Percentiles rank a stretch among this genome's conserved stretches.
phyloP scores from a whole-genome alignment of 2,888 invertebrate genomes.

The Macaria notata region DNA sequence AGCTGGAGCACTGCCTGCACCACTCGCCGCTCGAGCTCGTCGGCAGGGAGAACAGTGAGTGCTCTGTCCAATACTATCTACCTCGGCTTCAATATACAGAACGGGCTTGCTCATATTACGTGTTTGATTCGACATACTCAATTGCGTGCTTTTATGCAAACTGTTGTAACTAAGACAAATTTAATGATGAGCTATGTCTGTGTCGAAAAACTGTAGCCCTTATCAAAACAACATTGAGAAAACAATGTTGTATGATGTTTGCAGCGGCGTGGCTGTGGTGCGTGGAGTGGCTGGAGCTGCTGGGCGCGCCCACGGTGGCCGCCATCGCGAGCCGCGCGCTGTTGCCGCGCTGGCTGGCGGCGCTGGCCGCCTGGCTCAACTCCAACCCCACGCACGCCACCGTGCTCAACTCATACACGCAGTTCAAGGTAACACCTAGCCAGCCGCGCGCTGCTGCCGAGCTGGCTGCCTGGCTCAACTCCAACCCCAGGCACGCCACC shows the following conservation, averaged over 20 bases:
- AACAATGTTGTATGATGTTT: constrained; percentile 18
- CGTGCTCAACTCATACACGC: constrained; percentile 84
- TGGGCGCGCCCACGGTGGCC: constrained; percentile 90
- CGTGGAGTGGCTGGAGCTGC: constrained; percentile 94
- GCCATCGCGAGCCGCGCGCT: constrained; percentile 93
- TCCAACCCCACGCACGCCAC: constrained; percentile 94
- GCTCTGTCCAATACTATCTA: no score
- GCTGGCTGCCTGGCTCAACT: constrained; percentile 98
- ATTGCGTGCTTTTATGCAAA: no score
- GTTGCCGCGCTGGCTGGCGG: constrained; percentile 96
- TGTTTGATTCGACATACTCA: no score
- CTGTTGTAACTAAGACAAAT: no score
- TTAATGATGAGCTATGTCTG: no score
- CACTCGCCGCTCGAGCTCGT: constrained; percentile 68
- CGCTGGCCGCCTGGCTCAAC: constrained; percentile 94
- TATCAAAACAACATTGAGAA: no score
- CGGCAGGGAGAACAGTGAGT: constrained; percentile 62
- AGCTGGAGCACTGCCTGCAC: constrained; percentile 87
- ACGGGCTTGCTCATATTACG: no score
- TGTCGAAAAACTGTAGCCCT: no score
- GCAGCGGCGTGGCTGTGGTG: constrained; percentile 97
- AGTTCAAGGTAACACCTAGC: constrained; percentile 83
- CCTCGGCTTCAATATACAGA: no score
- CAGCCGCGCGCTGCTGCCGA: constrained; percentile 95
- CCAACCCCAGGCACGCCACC: constrained; percentile 94